These are phyloP conservation scores for Pseudoatta argentina DNA, from an alignment of 1,140 invertebrate species.

Conservation along the genomic window DNA sequence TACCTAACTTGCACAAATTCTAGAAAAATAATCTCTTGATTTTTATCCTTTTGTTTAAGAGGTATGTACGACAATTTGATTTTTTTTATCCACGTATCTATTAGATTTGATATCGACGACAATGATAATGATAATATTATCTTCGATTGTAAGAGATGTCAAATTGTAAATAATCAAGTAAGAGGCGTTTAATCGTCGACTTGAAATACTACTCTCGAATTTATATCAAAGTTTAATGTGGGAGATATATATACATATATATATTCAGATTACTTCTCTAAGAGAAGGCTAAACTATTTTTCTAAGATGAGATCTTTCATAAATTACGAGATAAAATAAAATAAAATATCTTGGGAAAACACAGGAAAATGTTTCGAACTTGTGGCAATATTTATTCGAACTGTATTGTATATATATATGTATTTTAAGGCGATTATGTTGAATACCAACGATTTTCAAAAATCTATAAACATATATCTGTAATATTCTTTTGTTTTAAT, in stretches of 20 bases:
- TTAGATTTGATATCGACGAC: slow-evolving; percentile 3
- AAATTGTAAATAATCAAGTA: slow-evolving; percentile 51
- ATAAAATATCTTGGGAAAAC: slow-evolving; percentile 29
- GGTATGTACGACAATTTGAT: background rate
- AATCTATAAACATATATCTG: slow-evolving; percentile 2
- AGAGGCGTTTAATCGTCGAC: slow-evolving; percentile 5
- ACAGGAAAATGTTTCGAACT: slow-evolving; percentile 27
- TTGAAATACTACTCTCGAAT: slow-evolving; percentile 15
- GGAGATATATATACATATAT: slow-evolving; percentile 37
- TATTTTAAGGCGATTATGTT: slow-evolving; percentile 15
- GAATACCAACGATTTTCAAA: slow-evolving; percentile 5
- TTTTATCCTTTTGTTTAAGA: slow-evolving; percentile 35
- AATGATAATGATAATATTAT: slow-evolving; percentile 30
- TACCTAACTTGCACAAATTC: background rate
- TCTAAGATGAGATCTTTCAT: slow-evolving; percentile 43
- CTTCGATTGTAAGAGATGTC: slow-evolving; percentile 4
- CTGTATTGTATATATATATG: slow-evolving; percentile 7
- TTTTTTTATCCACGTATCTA: slow-evolving; percentile 4
- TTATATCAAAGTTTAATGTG: slow-evolving; percentile 27
- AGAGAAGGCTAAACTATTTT: slow-evolving; percentile 51
- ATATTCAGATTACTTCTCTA: slow-evolving; percentile 16
- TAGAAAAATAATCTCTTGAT: background rate
- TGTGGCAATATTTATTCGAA: slow-evolving; percentile 60
- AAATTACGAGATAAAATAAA: slow-evolving; percentile 20
- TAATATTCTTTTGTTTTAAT: slow-evolving; percentile 16